Base-by-base conservation (phyloP, 2,888 invertebrate genomes). In the Apodemia zela region DNA sequence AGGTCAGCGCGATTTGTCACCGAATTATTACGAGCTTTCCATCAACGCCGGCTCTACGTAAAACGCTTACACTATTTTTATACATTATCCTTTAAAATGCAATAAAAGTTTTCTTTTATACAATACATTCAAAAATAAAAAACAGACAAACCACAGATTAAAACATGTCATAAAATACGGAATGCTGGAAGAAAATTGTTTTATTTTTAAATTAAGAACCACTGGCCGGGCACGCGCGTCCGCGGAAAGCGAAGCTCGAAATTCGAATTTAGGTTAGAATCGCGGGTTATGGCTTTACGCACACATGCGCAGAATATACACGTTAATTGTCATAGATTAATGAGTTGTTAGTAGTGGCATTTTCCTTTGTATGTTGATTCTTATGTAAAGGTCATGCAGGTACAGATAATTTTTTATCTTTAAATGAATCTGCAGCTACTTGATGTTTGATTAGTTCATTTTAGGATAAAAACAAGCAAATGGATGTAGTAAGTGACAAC, bases 251-350 rank as follows among this genome's bases (percentile, higher is more conserved):
- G 78, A 80, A 81, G 83, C 81, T 82, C 80, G 84, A 77, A 82
- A 85, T 89, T 90, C 82, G 84, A 82, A 89, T 89, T 88, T 89
- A 89, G 90, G 90, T 90, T 91, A 88, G 87, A 87, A 85, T 85
- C 82, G 84, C 84, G 85, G 82, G 85, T 79, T 81, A 85, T 74
- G 83, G 83, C 83, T 84, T 82, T 82, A 82, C 80, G 70, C 85
- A 85, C 84, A 86, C 87, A 86, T 83, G 85, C 88, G 87, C 86
- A 82, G 66, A 75, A 64, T 49, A 70, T 75, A 77, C 74, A 71
- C 68, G 72, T 61, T 78, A 71, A 74, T 63, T 64, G 71, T 38
- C 89, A 89, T 76, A 86, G 89, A 87, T 59, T 73, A 75, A 18
- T 64, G 54, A 65, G 33, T 21, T 58, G 63, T 59, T 60, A 67